Evolutionary conservation across 2,797 vertebrate genomes (phyloP), one percentile per base, ranked within the genome.

Genomic region (Pipistrellus pygmaeus): DNA sequence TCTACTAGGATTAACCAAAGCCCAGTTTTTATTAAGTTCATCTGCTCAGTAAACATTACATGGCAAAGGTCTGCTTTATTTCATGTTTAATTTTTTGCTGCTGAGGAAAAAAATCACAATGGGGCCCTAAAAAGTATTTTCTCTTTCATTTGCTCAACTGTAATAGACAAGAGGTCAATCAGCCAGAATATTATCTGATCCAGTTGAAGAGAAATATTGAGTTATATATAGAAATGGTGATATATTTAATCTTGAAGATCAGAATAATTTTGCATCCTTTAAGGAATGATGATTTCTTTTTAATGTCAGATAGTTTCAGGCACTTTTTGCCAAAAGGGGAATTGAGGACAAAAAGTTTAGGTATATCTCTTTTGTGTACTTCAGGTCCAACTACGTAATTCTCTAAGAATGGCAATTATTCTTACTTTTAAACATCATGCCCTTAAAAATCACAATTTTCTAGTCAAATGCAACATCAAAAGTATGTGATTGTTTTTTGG

Each of bases 181-280:
- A 95, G 72, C 8, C 5, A 69, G 76, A 77, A 90, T 73, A 64
- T 20, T 68, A 84, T 93, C 27, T 21, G 41, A 55, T 13, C 51
- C 51, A 90, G 2, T 21, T 88, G 86, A 88, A 66, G 46, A 93
- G 38, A 66, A 92, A 53, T 30, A 32, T 30, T 80, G 25, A 80
- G 44, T 91, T 87, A 53, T 68, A 3, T 55, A 4, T 60, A 94
- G 69, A 93, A 97, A 94, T 76, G 0, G 5, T 57, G 57, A 88
- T 57, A 81, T n/a, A 87, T 94, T 97, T 97, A 94, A 76, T 95
- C 83, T 57, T 96, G n/a, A 83, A 85, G 35, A 92, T 88, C 66
- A 95, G 48, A n/a, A 27, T 48, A 92, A 66, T 72, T 53, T 76
- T 93, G 80, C 68, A 83, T 20, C 23, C 82, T 72, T 92, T 62